These are phyloP conservation scores for Neogobius melanostomus DNA, from an alignment of 2,113 vertebrate genomes.

Conservation along the genomic window DNA sequence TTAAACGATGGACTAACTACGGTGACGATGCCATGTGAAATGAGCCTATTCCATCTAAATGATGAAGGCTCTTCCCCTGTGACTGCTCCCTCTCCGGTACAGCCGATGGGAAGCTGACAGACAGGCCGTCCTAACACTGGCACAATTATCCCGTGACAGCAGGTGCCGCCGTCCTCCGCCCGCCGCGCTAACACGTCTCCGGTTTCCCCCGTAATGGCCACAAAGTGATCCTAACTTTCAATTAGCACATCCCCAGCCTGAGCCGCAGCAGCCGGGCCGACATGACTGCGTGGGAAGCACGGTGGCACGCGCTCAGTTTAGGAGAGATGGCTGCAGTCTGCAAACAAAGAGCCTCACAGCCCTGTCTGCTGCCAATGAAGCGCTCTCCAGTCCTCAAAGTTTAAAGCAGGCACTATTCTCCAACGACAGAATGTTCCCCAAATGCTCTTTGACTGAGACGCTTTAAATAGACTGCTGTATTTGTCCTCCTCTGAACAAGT, in stretches of 20 bases:
- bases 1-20: too few relatives aligned
- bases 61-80: conserved; percentile 53
- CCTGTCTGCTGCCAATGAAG: conserved; percentile 12
- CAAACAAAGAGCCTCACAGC: conserved; percentile 54
- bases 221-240: conserved; percentile 89
- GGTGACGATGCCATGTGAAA: too few relatives aligned
- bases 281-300: conserved; percentile 74
- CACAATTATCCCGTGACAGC: conserved; percentile 86
- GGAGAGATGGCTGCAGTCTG: conserved; percentile 52
- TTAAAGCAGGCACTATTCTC: conserved; percentile 51
- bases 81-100: conserved; percentile 70
- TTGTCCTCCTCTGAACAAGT: too few relatives aligned
- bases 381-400: conserved; percentile 38
- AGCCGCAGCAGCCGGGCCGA: conserved; percentile 33
- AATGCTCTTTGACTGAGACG: not conserved
- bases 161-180: conserved; percentile 80
- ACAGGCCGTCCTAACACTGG: conserved; percentile 70
- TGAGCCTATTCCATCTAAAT: too few relatives aligned
- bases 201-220: conserved; percentile 88
- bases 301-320: conserved; percentile 62
- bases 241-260: conserved; percentile 80
- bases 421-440: not conserved
- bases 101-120: conserved; percentile 77
- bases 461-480: too few relatives aligned
- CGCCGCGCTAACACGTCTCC: conserved; percentile 82